Conservation (phyloP, 2,113 vertebrate species). For the Ia io region DNA sequence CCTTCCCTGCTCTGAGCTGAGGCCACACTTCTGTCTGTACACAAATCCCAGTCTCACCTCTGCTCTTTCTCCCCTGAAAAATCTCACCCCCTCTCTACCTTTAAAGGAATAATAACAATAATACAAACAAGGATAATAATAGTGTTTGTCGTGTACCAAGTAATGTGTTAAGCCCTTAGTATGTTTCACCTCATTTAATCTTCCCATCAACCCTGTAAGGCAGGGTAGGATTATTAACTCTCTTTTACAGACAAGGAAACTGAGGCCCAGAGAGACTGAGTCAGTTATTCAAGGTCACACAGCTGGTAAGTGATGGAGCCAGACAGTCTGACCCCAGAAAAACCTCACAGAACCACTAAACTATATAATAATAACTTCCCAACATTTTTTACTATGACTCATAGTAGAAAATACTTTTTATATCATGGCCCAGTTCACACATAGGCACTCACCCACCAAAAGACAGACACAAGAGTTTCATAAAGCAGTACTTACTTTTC, state of each 20-base stretch:
- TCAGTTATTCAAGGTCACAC: constrained; percentile 37
- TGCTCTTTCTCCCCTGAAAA: neutral
- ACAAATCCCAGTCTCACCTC: neutral
- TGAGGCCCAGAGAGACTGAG: constrained; percentile 35
- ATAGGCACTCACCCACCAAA: constrained; percentile 3
- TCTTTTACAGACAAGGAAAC: constrained; percentile 42
- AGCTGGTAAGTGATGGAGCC: constrained; percentile 48
- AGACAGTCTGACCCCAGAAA: constrained; percentile 68
- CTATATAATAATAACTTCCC: constrained; percentile 64
- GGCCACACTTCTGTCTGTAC: neutral
- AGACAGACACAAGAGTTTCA: constrained; percentile 2
- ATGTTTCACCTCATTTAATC: neutral
- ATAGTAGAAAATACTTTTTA: constrained; percentile 51
- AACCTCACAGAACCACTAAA: constrained; percentile 54
- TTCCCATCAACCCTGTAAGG: neutral
- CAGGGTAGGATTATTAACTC: neutral
- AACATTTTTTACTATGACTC: constrained; percentile 58
- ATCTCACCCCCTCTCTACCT: neutral
- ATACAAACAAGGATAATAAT: neutral
- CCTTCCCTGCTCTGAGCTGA: neutral
- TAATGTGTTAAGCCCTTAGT: neutral
- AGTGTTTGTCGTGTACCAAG: neutral
- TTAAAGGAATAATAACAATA: neutral
- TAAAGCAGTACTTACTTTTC: neutral
- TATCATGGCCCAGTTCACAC: constrained; percentile 40